These are phyloP conservation scores for Drosophila pseudoananassae DNA, from an alignment of 1,140 invertebrate species.

Conservation along the genomic window DNA sequence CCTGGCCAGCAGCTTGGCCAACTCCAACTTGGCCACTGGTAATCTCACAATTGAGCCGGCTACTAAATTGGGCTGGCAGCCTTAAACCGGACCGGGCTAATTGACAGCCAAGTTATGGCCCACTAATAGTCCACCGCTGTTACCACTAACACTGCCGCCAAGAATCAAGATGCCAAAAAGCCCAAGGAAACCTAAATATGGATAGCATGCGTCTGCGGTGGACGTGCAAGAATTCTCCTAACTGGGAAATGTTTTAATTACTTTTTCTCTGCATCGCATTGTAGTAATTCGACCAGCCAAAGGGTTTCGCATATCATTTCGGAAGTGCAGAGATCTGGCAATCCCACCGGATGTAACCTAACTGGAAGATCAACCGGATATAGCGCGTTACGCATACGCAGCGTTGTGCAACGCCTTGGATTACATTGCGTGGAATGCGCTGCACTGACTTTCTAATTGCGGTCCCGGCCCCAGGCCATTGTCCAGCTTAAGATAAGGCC, in stretches of 20 bases:
- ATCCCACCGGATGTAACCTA: conserved; percentile 24
- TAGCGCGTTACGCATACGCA: conserved; percentile 65
- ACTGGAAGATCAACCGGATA: conserved; percentile 41
- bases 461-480: conserved; percentile 39
- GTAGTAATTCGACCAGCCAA: conserved; percentile 29
- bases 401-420: conserved; percentile 49
- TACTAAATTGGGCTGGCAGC: conserved; percentile 70
- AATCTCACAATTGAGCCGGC: conserved; percentile 60
- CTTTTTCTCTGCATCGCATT: not conserved
- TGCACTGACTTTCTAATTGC: conserved; percentile 49
- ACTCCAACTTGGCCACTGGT: conserved; percentile 67
- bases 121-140: conserved; percentile 58
- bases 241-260: conserved; percentile 76
- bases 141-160: conserved; percentile 16
- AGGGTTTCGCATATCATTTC: conserved; percentile 35
- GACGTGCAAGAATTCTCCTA: conserved; percentile 64
- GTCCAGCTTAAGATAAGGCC: conserved; percentile 36
- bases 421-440: conserved; percentile 52
- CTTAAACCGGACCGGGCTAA: conserved; percentile 67
- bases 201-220: conserved; percentile 47
- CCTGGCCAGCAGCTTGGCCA: conserved; percentile 50
- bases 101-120: conserved; percentile 62
- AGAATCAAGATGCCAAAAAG: conserved; percentile 52
- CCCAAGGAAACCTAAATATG: conserved; percentile 43
- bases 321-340: conserved; percentile 44